Evolutionary conservation across 37 sponge, comb jelly and placozoan species (phyloP).

Genomic region (Beroe ovata): DNA sequence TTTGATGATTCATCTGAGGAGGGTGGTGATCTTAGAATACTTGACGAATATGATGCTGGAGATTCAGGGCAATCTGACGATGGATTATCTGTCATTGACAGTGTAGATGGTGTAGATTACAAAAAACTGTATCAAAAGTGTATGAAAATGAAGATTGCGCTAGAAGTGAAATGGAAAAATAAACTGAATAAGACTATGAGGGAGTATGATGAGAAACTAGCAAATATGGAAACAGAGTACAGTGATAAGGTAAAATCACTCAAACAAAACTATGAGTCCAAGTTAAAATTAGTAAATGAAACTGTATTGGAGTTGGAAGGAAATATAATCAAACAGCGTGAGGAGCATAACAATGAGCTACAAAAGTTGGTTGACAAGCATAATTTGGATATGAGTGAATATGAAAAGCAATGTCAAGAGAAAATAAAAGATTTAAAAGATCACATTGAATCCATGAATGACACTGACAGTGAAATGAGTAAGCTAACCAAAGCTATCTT

Average conservation of each 20-base stretch:
- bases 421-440: neutral
- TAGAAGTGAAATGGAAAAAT: neutral
- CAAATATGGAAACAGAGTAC: neutral
- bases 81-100: neutral
- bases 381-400: neutral
- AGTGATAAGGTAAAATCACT: no score
- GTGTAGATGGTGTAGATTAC: neutral
- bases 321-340: no score
- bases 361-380: neutral
- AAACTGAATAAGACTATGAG: neutral
- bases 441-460: neutral
- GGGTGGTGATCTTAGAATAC: neutral
- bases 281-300: no score
- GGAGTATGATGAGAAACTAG: neutral
- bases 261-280: no score
- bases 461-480: neutral
- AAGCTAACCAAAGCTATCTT: slow-evolving; percentile 5
- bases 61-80: slow-evolving; percentile 1
- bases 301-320: no score
- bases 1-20: neutral
- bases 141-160: neutral
- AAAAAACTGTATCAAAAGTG: slow-evolving; percentile 22
- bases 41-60: neutral
- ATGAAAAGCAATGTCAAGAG: neutral
- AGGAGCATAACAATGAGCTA: neutral